Evolutionary conservation across 2,797 vertebrate genomes (phyloP).

Genomic region (Danio choprae): DNA sequence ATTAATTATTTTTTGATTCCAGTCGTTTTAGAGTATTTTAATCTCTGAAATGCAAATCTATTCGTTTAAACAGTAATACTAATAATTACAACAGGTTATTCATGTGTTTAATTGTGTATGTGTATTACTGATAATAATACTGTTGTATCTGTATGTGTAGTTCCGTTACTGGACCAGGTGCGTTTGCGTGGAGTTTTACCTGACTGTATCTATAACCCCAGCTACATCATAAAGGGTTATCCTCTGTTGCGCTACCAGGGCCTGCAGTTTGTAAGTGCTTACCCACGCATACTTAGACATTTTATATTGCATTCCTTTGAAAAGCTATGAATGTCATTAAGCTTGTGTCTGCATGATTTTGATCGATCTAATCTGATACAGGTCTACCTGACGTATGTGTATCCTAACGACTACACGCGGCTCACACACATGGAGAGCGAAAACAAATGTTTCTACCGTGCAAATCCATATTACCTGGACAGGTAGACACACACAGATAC

Average conservation of each 20-base stretch:
- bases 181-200: conserved; percentile 82
- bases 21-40: neutral
- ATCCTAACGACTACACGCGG: conserved; percentile 94
- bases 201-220: conserved; percentile 89
- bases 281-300: neutral
- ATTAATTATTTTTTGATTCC: neutral
- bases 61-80: too few relatives aligned
- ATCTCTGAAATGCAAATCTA: too few relatives aligned
- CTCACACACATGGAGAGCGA: conserved; percentile 93
- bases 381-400: conserved; percentile 91
- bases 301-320: neutral
- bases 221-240: conserved; percentile 86
- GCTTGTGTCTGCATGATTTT: neutral
- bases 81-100: neutral
- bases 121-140: neutral
- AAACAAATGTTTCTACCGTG: conserved; percentile 90
- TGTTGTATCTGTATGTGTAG: conserved; percentile 70
- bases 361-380: conserved; percentile 62
- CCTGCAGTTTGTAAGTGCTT: conserved; percentile 90
- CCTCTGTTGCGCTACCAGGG: conserved; percentile 91
- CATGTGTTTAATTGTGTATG: neutral
- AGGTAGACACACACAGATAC: conserved; percentile 55
- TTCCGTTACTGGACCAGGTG: conserved; percentile 81
- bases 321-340: neutral
- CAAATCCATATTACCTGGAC: conserved; percentile 63